Evolutionary conservation across 2,888 invertebrate genomes (phyloP), one percentile per base, ranked within the genome.

Genomic region (Aspidiotus destructor): DNA sequence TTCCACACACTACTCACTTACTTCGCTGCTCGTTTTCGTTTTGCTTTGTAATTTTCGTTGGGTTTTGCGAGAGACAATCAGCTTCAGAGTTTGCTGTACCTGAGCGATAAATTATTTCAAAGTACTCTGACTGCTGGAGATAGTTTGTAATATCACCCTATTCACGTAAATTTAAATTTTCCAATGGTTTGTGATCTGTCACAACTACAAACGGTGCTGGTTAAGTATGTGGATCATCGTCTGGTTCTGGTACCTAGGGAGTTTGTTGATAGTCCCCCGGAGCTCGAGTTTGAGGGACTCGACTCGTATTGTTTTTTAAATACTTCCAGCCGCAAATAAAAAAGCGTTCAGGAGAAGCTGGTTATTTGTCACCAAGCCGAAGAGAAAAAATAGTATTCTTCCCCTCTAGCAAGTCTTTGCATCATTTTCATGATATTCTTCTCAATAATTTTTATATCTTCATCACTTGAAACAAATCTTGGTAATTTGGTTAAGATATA

Each of bases 351-450:
- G 48, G 48, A 44, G 8, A 44, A 44, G 48, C 48, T 44, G 48
- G 48, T 44, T 44, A 44, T 44, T 44, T 44, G 48, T 44, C 48
- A 44, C 48, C 48, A 44, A 44, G 48, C 48, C 48, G 48, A 44
- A 44, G 48, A 44, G 48, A 44, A 44, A 44, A 44, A 44, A 44
- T 44, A 44, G 48, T 44, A 44, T 44, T 44, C 48, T 44, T 44
- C 8, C 48, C 48, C 8, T 44, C 48, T 44, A 44, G 48, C 48
- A 13, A 48, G 48, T 48, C 6, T 48, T 48, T 48, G 2, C 48
- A 48, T 1, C 48, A 48, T 48, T 48, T 48, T 48, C 11, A 11
- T 48, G 48, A 48, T 3, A 48, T 13, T 48, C 6, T 6, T 48
- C 48, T 48, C 6, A 48, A 48, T 48, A 48, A 48, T 48, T 48